Conservation (phyloP, 2,888 invertebrate species). For the Selenia dentaria region DNA sequence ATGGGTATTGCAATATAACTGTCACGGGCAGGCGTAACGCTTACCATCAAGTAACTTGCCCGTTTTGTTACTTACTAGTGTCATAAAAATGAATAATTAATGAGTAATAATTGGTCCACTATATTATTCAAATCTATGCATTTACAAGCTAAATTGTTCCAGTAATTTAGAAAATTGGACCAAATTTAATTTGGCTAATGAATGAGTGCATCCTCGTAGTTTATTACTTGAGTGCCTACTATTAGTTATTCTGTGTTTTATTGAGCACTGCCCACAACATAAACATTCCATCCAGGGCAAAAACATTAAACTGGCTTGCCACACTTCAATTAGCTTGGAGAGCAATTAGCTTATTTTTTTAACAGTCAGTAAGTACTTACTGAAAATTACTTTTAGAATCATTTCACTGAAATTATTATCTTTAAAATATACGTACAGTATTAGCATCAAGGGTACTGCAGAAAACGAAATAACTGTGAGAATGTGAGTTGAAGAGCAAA, state of each 20-base stretch:
- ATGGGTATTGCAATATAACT: too few relatives aligned
- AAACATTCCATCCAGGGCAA: constrained; percentile 12
- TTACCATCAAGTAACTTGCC: too few relatives aligned
- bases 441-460: background rate
- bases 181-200: constrained; percentile 11
- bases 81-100: too few relatives aligned
- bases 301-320: background rate
- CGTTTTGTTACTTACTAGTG: too few relatives aligned
- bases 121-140: background rate
- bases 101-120: too few relatives aligned
- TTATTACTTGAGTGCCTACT: too few relatives aligned
- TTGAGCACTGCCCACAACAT: constrained; percentile 3
- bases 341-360: too few relatives aligned
- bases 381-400: too few relatives aligned
- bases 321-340: background rate
- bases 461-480: too few relatives aligned
- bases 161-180: constrained; percentile 9
- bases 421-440: background rate
- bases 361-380: too few relatives aligned
- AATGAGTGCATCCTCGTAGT: constrained; percentile 3
- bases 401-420: background rate
- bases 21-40: too few relatives aligned
- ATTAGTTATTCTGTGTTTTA: background rate
- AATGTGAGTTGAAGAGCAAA: too few relatives aligned
- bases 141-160: background rate